Conservation (phyloP, 2,797 vertebrate genomes). For the Tympanoctomys barrerae region DNA sequence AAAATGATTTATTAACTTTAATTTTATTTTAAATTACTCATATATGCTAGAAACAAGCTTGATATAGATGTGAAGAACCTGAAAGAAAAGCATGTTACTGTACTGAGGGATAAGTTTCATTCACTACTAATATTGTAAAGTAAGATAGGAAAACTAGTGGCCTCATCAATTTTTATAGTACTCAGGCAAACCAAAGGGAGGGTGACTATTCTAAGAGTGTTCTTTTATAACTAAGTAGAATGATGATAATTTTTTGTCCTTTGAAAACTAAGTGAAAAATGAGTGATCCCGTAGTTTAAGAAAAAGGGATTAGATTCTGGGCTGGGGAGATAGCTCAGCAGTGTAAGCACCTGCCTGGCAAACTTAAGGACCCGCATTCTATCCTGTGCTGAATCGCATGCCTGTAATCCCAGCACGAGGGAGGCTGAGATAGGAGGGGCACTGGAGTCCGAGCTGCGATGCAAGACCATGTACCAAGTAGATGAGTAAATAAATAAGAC, state of each 20-base stretch:
- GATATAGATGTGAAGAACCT: not conserved
- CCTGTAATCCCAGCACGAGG: too few relatives aligned
- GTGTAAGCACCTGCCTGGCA: too few relatives aligned
- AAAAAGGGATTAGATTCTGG: not conserved
- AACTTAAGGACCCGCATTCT: too few relatives aligned
- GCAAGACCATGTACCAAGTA: too few relatives aligned
- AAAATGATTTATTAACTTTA: not conserved
- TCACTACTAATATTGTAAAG: not conserved
- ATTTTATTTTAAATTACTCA: slow-evolving; percentile 8
- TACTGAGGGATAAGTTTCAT: not conserved
- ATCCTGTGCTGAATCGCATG: too few relatives aligned
- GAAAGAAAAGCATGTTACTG: not conserved
- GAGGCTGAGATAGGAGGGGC: too few relatives aligned
- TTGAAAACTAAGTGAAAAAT: slow-evolving; percentile 39
- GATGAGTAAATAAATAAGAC: too few relatives aligned
- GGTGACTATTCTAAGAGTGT: not conserved
- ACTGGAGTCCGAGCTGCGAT: too few relatives aligned
- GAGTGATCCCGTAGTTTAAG: not conserved
- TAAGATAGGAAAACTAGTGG: not conserved
- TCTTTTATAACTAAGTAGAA: not conserved
- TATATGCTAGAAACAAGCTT: slow-evolving; percentile 23
- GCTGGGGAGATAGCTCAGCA: too few relatives aligned
- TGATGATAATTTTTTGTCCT: not conserved
- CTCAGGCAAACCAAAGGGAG: not conserved
- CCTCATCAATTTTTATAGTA: not conserved